These are phyloP conservation scores for Sebastes itinus DNA, from an alignment of 2,797 vertebrate genomes.

Conservation along the genomic window DNA sequence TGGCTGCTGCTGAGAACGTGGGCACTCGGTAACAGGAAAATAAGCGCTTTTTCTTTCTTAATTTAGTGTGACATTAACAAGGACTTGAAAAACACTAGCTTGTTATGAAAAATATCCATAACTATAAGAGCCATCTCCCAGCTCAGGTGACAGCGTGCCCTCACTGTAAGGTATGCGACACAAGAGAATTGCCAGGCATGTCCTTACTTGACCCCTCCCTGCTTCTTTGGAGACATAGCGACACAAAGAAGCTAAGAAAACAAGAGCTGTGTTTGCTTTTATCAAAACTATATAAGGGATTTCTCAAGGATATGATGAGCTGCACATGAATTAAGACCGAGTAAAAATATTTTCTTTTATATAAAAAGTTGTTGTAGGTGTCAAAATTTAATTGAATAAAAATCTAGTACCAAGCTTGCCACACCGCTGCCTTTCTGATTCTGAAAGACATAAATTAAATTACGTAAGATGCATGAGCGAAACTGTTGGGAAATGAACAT, in stretches of 20 bases:
- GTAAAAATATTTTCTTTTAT: not conserved
- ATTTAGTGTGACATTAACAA: slow-evolving; percentile 1
- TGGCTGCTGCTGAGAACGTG: not conserved
- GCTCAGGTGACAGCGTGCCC: not conserved
- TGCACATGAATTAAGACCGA: not conserved
- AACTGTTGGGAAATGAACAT: not conserved
- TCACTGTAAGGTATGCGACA: not conserved
- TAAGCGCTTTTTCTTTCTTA: not conserved
- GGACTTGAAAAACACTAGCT: not conserved
- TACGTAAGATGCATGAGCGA: not conserved
- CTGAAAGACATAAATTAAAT: not conserved
- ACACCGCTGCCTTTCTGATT: not conserved
- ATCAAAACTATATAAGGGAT: not conserved
- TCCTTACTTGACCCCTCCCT: slow-evolving; percentile 2
- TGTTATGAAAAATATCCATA: not conserved
- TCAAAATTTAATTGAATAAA: not conserved
- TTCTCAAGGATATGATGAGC: not conserved
- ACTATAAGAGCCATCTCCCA: too few relatives aligned
- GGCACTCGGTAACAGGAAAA: not conserved
- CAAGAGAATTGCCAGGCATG: not conserved
- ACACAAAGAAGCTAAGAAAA: not conserved
- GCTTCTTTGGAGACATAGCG: not conserved
- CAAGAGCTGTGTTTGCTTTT: not conserved
- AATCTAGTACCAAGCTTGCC: not conserved
- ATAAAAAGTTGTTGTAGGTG: not conserved